Evolutionary conservation across 2,797 vertebrate genomes (phyloP), one percentile per base, ranked within the genome.

Genomic region (Tenualosa thibaudeaui): DNA sequence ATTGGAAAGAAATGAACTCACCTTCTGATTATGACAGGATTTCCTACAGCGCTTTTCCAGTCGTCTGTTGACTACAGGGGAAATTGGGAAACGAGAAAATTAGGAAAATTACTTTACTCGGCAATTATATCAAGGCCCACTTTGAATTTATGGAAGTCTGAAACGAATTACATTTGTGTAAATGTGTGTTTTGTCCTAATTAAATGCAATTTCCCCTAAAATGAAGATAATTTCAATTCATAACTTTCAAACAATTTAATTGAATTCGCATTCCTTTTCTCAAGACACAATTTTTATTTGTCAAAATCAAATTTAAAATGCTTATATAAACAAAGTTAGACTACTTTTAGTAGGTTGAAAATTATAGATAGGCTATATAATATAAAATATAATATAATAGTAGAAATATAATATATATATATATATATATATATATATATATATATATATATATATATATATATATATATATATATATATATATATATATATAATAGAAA

Each of bases 1-100:
- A 43, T 75, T 75, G 65, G 17, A 75, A 75, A 75, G 40, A 75
- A 31, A 40, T 75, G 68, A 75, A 75, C 68, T 75, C 68, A 26
- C 68, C 68, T 43, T 3, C 4, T 43, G 37, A 75, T 75, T 68
- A 68, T 24, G 17, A 43, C 12, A 22, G 68, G 68, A 75, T 75
- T 40, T 75, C 68, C 37, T 75, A 75, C 31, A 19, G 40, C 13
- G 3, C 68, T 43, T 75, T 37, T 15, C 68, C 5, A 19, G 68
- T 15, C 68, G 12, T 75, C 68, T 26, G 68, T 75, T 40, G 68
- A 26, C 68, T 40, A 31, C 68, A 75, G 68, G 68, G 68, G 68
- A 75, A 75, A 75, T 75, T 75, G 68, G 31, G 17, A 75, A 75
- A 75, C 37, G 40, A 75, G 62, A 68, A 68, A 75, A 75, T 75